Base-by-base conservation (phyloP, 2,888 invertebrate species). In the Protula sp. region DNA sequence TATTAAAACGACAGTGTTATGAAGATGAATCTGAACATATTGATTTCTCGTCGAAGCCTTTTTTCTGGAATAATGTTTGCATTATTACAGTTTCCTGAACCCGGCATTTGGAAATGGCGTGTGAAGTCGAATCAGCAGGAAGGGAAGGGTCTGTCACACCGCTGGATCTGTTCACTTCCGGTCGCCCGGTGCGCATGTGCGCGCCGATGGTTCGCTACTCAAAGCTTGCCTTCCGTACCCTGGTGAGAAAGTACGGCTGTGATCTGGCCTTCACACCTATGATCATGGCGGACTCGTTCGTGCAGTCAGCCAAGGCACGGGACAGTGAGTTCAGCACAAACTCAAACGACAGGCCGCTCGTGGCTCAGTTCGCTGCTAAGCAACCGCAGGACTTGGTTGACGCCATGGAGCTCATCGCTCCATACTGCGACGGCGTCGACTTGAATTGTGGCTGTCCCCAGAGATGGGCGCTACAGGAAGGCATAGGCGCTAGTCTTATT, bases 391-490 rank as follows among this genome's bases (percentile, higher is more conserved):
- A 94, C 78, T 92, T 97, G 82, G 87, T 90, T 2, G 86, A 87
- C 74, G 94, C 95, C 28, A 86, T 94, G 2, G 87, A 90, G 82
- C 83, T 97, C 66, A 86, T 94, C 38, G 87, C 88, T 67, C 88
- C 89, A 19, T 90, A 88, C 83, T 87, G 89, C 58, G 89, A 91
- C 84, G 98, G 98, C 3, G 89, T 95, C 1, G 98, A 98, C 83
- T 83, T 98, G 38, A 98, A 98, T 79, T 98, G 98, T 84, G 98
- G 98, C 0, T 98, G 98, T 72, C 98, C 98, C 0, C 98, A 98
- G 81, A 78, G 81, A 67, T 97, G 95, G 95, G 95, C 95, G 0
- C 88, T 91, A 81, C 87, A 89, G 68, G 90, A 92, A 76, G 93
- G 93, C 2, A 89, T 91, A 76, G 97, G 97, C 0, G 91, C 91